phyloP scores from a whole-genome alignment of 2,888 invertebrate genomes.

The Augiades crinisus region DNA sequence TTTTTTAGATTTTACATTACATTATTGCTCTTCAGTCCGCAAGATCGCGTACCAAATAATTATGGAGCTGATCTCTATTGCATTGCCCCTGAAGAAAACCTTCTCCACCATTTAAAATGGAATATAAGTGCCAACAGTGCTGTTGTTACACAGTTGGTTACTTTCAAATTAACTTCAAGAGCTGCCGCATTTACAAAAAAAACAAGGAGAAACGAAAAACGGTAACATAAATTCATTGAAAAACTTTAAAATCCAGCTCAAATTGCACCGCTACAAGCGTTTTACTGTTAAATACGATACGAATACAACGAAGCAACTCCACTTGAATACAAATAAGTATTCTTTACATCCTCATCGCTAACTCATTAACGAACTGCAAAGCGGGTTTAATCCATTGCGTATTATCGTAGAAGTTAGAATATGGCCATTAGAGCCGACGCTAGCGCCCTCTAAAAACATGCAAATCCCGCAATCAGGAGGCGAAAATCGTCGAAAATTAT shows the following conservation, averaged over 20 bases:
- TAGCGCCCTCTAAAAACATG: constrained; percentile 31
- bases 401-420: constrained; percentile 29
- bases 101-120: too few species aligned
- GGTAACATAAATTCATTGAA: constrained; percentile 16
- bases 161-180: too few species aligned
- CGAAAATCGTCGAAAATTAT: constrained; percentile 51
- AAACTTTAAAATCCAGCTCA: constrained; percentile 23
- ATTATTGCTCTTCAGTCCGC: too few species aligned
- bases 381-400: constrained; percentile 22
- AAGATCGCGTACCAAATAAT: too few species aligned
- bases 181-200: background rate
- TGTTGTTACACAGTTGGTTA: too few species aligned
- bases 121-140: too few species aligned
- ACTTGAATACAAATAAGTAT: constrained; percentile 22
- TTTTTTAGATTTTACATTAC: too few species aligned
- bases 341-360: constrained; percentile 15
- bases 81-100: too few species aligned
- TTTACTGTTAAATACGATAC: constrained; percentile 19
- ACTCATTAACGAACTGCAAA: constrained; percentile 14
- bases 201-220: constrained; percentile 7
- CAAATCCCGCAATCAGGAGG: constrained; percentile 39
- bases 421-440: constrained; percentile 30
- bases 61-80: too few species aligned
- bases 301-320: constrained; percentile 17
- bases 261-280: constrained; percentile 13